Percentiles rank a stretch among this genome's conserved stretches.
Conservation (phyloP, 2,113 vertebrate species). For the Dermatemys mawii region DNA sequence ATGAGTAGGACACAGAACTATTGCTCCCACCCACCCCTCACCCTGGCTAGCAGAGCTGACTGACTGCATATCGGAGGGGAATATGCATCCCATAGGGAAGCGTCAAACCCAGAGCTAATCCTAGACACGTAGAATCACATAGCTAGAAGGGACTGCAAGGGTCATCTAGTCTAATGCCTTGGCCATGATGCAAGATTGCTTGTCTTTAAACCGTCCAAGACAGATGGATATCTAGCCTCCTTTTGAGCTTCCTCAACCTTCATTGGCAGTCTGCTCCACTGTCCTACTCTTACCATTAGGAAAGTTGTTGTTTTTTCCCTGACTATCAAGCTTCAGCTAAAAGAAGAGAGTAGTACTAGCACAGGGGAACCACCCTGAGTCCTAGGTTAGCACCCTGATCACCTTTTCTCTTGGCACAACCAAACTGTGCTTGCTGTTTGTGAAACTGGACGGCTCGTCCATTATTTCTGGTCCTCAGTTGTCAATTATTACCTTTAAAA, state of each 20-base stretch:
- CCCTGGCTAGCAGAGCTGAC: background rate
- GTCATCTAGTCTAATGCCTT: no score
- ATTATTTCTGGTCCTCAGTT: background rate
- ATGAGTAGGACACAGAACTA: background rate
- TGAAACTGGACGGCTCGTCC: background rate
- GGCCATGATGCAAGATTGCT: no score
- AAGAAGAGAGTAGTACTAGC: no score
- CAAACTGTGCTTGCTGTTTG: background rate
- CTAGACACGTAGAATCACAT: no score
- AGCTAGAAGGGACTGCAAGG: no score
- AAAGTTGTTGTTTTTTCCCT: no score
- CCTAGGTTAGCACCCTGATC: fast-evolving
- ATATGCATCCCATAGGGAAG: background rate
- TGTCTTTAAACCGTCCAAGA: no score
- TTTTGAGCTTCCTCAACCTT: no score
- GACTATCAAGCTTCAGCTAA: no score
- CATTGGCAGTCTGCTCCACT: no score
- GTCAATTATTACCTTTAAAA: background rate
- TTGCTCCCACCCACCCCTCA: background rate
- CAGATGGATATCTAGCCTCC: no score
- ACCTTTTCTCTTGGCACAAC: background rate
- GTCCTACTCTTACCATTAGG: no score
- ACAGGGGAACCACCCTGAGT: background rate
- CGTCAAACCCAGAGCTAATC: background rate
- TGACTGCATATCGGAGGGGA: background rate